Evolutionary conservation across 2,113 vertebrate genomes (phyloP), one percentile per base, ranked within the genome.

Genomic region (Odobenus rosmarus): DNA sequence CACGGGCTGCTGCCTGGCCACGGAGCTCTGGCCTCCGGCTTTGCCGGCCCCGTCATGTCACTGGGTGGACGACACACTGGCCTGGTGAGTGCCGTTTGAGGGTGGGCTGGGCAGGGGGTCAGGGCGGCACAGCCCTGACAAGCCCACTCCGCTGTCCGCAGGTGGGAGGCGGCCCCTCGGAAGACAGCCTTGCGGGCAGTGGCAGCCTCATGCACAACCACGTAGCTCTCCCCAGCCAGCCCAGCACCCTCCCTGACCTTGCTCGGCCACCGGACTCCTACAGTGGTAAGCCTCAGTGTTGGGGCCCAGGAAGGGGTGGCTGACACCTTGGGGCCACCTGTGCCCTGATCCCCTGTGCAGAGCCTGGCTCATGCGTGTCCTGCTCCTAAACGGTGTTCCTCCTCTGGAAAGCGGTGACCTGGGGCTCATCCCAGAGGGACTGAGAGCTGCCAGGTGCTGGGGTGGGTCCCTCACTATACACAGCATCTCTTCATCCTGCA

Each of bases 151-250:
- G 24, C 33, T 0, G 14, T 26, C 7, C 1, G 0, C 94, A 99
- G 99, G 99, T 99, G 64, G 99, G 99, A 96, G 99, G 99, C 92
- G 97, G 98, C 96, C 99, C 99, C 97, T 98, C 99, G 0, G 99
- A 99, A 90, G 99, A 99, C 1, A 98, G 99, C 71, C 98, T 99
- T 83, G 98, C 99, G 67, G 99, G 99, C 97, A 99, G 98, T 90
- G 98, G 99, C 98, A 98, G 98, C 89, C 98, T 99, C 72, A 98
- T 99, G 96, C 99, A 99, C 97, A 99, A 99, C 96, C 99, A 99
- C 9, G 99, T 99, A 6, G 98, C 99, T 1, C 99, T 99, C 84
- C 99, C 99, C 49, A 98, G 99, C 11, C 99, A 99, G 95, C 98
- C 99, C 42, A 98, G 98, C 42, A 97, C 99, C 33, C 98, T 99